These are phyloP conservation scores for Eptesicus fuscus DNA, from an alignment of 2,113 vertebrate genomes.

Conservation along the genomic window DNA sequence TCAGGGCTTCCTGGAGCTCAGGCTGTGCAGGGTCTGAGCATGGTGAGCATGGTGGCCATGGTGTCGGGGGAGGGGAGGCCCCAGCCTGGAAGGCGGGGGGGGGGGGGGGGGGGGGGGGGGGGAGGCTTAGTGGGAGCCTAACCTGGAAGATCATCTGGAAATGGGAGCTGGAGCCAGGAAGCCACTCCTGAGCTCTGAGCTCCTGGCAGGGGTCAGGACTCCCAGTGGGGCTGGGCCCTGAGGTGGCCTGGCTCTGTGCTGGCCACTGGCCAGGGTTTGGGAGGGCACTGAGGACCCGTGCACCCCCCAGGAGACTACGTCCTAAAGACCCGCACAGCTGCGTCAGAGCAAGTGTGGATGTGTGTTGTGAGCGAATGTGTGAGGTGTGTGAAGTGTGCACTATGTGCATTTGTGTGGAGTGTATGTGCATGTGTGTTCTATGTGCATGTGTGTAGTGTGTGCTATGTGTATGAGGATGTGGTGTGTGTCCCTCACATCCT, in stretches of 20 bases:
- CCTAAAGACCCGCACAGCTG: background rate
- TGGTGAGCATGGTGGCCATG: accelerated
- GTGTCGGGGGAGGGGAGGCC: background rate
- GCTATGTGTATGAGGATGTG: too few relatives aligned
- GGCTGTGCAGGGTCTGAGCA: background rate
- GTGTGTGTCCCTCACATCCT: too few relatives aligned
- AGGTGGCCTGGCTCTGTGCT: background rate
- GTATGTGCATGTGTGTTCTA: too few relatives aligned
- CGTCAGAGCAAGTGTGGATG: too few relatives aligned
- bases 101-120: background rate
- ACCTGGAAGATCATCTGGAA: background rate
- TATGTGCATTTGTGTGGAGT: too few relatives aligned
- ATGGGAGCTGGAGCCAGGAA: background rate
- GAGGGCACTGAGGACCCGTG: background rate
- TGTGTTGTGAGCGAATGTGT: background rate
- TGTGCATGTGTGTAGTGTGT: too few relatives aligned
- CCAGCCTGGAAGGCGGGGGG: background rate
- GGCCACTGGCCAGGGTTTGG: background rate
- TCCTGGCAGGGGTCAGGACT: background rate
- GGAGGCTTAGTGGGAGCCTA: background rate
- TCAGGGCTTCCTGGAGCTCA: background rate
- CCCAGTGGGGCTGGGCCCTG: background rate
- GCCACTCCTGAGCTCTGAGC: background rate
- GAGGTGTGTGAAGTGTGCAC: too few relatives aligned
- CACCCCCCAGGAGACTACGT: background rate